Evolutionary conservation across 2,113 vertebrate species (phyloP).

Genomic region (Felis catus): F.catus_Fca126_mat1.0 CM031417.1:2345001-2345500

Average conservation of each 20-base stretch:
- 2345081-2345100: not conserved
- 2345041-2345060: not conserved
- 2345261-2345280: not conserved
- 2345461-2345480: constrained; percentile 99
- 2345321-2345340: not conserved
- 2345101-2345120: not conserved
- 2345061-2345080: not conserved
- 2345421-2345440: constrained; percentile 98
- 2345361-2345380: constrained; percentile 98
- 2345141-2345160: not conserved
- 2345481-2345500: not conserved
- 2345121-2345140: too few species aligned
- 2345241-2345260: too few species aligned
- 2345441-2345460: constrained; percentile 96
- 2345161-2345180: not conserved
- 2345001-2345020: not conserved
- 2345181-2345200: not conserved
- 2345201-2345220: not conserved
- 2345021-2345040: fast-evolving
- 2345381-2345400: constrained; percentile 93
- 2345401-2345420: constrained; percentile 97
- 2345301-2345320: not conserved
- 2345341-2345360: not conserved
- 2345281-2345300: not conserved
- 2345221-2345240: not conserved